A percentile compares a stretch with the other conserved stretches of the same genome.
Conservation (phyloP, 1,140 invertebrate genomes). For the Drosophila navojoa region DNA sequence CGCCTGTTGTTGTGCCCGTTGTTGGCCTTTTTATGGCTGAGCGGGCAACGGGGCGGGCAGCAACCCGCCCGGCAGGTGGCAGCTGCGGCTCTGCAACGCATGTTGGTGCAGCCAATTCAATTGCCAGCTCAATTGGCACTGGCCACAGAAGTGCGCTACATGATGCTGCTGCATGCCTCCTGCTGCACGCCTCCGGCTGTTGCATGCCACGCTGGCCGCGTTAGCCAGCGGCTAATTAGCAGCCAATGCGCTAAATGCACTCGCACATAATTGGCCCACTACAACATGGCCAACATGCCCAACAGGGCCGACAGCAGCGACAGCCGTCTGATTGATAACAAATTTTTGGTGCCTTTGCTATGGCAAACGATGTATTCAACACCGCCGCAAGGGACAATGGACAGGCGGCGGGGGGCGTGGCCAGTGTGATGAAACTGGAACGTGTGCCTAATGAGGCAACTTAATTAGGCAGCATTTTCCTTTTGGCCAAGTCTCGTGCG, state of each 20-base stretch:
- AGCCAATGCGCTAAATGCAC: conserved; percentile 75
- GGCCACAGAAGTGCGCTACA: conserved; percentile 52
- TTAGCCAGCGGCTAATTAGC: conserved; percentile 65
- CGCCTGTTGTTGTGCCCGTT: conserved; percentile 22
- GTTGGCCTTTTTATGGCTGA: conserved; percentile 30
- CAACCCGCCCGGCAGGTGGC: conserved; percentile 54
- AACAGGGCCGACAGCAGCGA: conserved; percentile 26
- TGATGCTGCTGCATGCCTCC: conserved; percentile 34
- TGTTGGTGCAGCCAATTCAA: conserved; percentile 44
- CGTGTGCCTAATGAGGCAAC: conserved; percentile 69
- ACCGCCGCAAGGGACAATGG: not conserved
- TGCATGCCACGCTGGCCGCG: conserved; percentile 22
- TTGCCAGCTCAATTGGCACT: conserved; percentile 68
- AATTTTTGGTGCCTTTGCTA: conserved; percentile 38
- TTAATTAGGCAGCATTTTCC: conserved; percentile 72
- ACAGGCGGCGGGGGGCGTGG: conserved; percentile 3
- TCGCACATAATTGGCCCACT: conserved; percentile 77
- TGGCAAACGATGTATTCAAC: conserved; percentile 35
- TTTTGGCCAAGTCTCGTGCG: conserved; percentile 51
- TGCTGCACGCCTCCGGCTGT: conserved; percentile 9
- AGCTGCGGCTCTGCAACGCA: conserved; percentile 42
- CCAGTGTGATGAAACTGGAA: conserved; percentile 5
- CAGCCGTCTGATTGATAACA: conserved; percentile 65
- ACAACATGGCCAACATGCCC: conserved; percentile 15
- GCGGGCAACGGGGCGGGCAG: not conserved